Evolutionary conservation across 1,140 invertebrate genomes (phyloP).

Genomic region (Macrobrachium nipponense): DNA sequence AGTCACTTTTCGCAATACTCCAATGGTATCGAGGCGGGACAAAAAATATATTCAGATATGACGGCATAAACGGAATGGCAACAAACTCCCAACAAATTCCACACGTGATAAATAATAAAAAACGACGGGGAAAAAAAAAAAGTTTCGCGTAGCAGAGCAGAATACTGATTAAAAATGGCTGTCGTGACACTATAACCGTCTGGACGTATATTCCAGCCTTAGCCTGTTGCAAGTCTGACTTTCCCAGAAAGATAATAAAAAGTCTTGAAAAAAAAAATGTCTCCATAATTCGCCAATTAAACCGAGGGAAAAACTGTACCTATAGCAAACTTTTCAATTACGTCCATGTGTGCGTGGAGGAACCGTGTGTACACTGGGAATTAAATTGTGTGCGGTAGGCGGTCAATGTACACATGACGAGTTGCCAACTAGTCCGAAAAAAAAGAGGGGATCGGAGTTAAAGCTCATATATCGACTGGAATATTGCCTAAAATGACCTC

Average conservation of each 20-base stretch:
- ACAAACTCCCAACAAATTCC: no score
- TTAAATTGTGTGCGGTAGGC: constrained; percentile 15
- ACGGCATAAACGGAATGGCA: no score
- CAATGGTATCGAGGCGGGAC: no score
- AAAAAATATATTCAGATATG: no score
- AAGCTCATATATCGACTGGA: background rate
- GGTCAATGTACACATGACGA: constrained; percentile 10
- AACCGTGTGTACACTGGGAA: constrained; percentile 23
- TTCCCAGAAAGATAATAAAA: background rate
- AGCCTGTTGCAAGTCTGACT: background rate
- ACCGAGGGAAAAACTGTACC: background rate
- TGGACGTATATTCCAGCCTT: background rate
- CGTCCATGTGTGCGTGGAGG: constrained; percentile 19
- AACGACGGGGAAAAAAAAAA: no score
- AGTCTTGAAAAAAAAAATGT: background rate
- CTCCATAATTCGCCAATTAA: constrained; percentile 4
- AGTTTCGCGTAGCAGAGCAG: no score
- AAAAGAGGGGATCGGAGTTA: constrained; percentile 10
- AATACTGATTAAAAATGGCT: no score
- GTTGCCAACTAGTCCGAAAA: constrained; percentile 22
- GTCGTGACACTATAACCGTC: background rate
- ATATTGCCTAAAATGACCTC: background rate
- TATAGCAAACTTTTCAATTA: constrained; percentile 21
- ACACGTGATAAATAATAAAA: no score
- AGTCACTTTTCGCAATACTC: no score